Conservation (phyloP, 2,113 vertebrate species). For the Trochalopteron elliotii region DNA sequence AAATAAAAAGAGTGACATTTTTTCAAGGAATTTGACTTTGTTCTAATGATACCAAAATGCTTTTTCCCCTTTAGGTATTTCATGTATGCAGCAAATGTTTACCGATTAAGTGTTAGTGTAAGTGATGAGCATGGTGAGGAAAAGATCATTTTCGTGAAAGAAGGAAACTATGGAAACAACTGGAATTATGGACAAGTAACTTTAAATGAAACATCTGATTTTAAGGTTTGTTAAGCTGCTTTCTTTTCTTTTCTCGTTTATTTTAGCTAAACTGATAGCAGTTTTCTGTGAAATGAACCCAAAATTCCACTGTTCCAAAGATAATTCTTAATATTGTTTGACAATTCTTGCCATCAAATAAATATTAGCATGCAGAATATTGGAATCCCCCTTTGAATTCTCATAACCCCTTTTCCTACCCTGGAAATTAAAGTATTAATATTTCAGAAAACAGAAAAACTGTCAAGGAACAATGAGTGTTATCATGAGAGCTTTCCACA, state of each 20-base stretch:
- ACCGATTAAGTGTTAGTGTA: constrained; percentile 73
- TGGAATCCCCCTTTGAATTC: neutral
- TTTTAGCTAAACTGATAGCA: neutral
- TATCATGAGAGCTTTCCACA: neutral
- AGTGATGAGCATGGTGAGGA: neutral
- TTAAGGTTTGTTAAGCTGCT: constrained; percentile 71
- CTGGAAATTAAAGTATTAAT: neutral
- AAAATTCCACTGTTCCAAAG: neutral
- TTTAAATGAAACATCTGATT: constrained; percentile 75
- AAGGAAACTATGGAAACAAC: constrained; percentile 87
- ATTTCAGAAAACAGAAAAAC: neutral
- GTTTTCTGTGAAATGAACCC: neutral
- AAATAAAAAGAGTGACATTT: neutral
- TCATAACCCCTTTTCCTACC: accelerated
- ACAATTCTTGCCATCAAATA: neutral
- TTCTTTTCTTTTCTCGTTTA: neutral
- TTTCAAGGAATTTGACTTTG: neutral
- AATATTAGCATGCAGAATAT: neutral
- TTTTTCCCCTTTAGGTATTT: constrained; percentile 83
- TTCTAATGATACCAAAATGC: neutral
- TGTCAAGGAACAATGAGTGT: neutral
- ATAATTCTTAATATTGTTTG: neutral
- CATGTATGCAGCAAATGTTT: constrained; percentile 84
- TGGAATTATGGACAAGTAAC: constrained; percentile 91
- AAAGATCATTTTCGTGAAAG: constrained; percentile 77